Percentiles rank a stretch among this genome's conserved stretches.
Evolutionary conservation across 2,113 vertebrate genomes (phyloP).

Genomic region (Xenopus tropicalis): UCB_Xtro_10.0 CM004449.2:13099001-13099500

Average conservation of each 20-base stretch:
- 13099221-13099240: neutral
- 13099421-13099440: constrained; percentile 5
- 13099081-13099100: constrained; percentile 72
- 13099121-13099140: constrained; percentile 54
- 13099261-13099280: constrained; percentile 52
- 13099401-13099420: constrained; percentile 68
- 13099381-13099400: constrained; percentile 72
- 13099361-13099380: constrained; percentile 70
- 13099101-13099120: constrained; percentile 63
- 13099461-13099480: constrained; percentile 65
- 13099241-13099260: neutral
- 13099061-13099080: constrained; percentile 68
- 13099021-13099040: constrained; percentile 73
- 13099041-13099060: constrained; percentile 77
- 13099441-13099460: constrained; percentile 58
- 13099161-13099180: neutral
- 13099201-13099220: neutral
- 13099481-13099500: constrained; percentile 71
- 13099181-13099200: neutral
- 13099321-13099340: constrained; percentile 67
- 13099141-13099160: constrained; percentile 42
- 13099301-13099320: constrained; percentile 69
- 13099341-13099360: constrained; percentile 61
- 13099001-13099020: constrained; percentile 81
- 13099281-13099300: constrained; percentile 73